phyloP scores from a whole-genome alignment of 1,140 invertebrate species.

The Pectinophora gossypiella region DNA sequence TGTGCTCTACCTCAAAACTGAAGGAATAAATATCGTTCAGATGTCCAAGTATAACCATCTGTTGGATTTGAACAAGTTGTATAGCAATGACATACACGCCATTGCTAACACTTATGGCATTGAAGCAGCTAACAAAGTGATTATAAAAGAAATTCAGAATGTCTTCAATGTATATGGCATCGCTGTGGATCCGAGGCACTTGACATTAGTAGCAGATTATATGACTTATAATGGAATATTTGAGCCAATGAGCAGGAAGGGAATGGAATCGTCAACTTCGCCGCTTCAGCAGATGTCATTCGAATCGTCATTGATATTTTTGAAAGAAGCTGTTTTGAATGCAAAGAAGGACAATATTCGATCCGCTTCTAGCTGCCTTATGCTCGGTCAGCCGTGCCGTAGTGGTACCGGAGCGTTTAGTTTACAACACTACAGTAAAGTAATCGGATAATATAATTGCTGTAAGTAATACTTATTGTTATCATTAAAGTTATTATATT shows the following conservation, averaged over 20 bases:
- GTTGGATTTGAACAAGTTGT: slow-evolving; percentile 90
- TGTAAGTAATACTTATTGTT: neutral
- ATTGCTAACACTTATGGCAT: slow-evolving; percentile 95
- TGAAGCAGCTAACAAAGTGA: slow-evolving; percentile 94
- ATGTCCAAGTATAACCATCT: slow-evolving; percentile 89
- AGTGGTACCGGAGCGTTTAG: slow-evolving; percentile 90
- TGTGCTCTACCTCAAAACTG: slow-evolving; percentile 88
- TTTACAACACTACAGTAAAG: slow-evolving; percentile 40
- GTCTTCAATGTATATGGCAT: slow-evolving; percentile 98
- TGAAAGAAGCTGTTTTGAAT: slow-evolving; percentile 87
- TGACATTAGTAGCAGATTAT: slow-evolving; percentile 96
- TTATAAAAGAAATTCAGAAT: slow-evolving; percentile 93
- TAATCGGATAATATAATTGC: slow-evolving; percentile 10
- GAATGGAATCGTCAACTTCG: slow-evolving; percentile 91
- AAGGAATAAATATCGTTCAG: slow-evolving; percentile 95
- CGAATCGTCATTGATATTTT: slow-evolving; percentile 93
- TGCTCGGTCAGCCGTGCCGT: slow-evolving; percentile 88
- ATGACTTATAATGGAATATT: slow-evolving; percentile 97
- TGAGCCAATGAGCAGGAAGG: slow-evolving; percentile 91
- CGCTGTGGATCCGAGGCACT: slow-evolving; percentile 94
- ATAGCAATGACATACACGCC: slow-evolving; percentile 96
- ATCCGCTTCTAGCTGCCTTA: slow-evolving; percentile 92
- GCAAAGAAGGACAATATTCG: slow-evolving; percentile 84
- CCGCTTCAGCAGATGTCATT: slow-evolving; percentile 99
- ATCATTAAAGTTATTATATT: neutral